These are phyloP conservation scores for Leptopilina clavipes DNA, from an alignment of 1,140 invertebrate species.

Conservation along the genomic window DNA sequence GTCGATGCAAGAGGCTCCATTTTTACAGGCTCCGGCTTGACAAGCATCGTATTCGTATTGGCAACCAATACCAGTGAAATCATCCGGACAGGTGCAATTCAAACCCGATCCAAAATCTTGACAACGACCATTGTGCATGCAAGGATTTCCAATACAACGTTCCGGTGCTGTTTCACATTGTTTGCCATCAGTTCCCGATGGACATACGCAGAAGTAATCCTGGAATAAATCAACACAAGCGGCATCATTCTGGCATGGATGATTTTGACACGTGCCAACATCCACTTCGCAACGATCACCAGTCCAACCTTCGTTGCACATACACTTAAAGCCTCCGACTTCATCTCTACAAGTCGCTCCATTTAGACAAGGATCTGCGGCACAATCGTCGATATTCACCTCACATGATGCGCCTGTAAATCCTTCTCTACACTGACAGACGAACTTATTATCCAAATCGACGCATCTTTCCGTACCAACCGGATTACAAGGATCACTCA, in stretches of 20 bases:
- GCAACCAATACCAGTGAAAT: constrained; percentile 92
- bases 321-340: constrained; percentile 88
- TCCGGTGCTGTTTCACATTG: constrained; percentile 96
- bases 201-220: constrained; percentile 97
- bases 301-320: constrained; percentile 91
- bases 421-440: constrained; percentile 93
- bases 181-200: constrained; percentile 94
- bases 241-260: constrained; percentile 94
- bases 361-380: constrained; percentile 90
- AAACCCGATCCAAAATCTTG: constrained; percentile 96
- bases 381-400: constrained; percentile 91
- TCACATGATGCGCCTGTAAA: constrained; percentile 91
- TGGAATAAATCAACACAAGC: constrained; percentile 94
- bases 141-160: constrained; percentile 95
- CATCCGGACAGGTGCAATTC: constrained; percentile 92
- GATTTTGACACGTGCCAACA: constrained; percentile 88
- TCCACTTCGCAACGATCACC: constrained; percentile 91
- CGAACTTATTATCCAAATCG: constrained; percentile 91
- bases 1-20: constrained; percentile 93
- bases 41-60: constrained; percentile 96
- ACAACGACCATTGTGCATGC: constrained; percentile 95
- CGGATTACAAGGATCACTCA: constrained; percentile 92
- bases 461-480: constrained; percentile 91
- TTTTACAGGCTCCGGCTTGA: constrained; percentile 89
- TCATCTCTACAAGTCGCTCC: constrained; percentile 92